Percentiles rank a stretch among this genome's conserved stretches.
phyloP scores from a whole-genome alignment of 1,140 invertebrate genomes.

The Drosophila kurseongensis region DNA sequence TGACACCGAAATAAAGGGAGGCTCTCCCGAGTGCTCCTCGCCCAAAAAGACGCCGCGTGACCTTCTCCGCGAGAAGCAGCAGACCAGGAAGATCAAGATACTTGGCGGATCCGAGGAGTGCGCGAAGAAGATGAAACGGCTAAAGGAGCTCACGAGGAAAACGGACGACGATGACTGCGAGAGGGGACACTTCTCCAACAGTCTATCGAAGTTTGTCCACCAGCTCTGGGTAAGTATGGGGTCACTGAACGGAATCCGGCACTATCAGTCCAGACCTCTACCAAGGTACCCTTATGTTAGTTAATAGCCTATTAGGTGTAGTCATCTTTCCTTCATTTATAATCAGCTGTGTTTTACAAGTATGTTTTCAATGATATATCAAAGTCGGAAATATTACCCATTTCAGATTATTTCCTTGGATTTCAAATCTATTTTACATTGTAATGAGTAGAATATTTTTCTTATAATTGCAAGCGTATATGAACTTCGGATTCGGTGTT shows the following conservation, averaged over 20 bases:
- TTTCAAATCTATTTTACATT: no score
- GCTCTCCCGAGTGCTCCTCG: background rate
- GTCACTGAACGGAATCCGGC: background rate
- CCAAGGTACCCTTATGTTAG: background rate
- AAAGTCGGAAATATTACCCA: no score
- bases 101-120: conserved; percentile 21
- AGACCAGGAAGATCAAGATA: conserved; percentile 10
- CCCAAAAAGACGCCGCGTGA: conserved; percentile 14
- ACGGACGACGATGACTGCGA: conserved; percentile 4
- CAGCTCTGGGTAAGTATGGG: conserved; percentile 28
- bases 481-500: background rate
- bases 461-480: no score
- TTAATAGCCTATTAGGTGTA: background rate
- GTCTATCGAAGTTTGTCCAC: background rate
- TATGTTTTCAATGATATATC: no score
- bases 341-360: no score
- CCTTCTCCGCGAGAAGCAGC: conserved; percentile 9
- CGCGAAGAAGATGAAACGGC: conserved; percentile 8
- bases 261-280: background rate
- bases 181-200: background rate
- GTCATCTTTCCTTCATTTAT: no score
- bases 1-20: conserved; percentile 22
- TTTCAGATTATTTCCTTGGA: no score
- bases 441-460: no score
- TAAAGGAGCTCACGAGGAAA: background rate